These are phyloP conservation scores for Bovichtus variegatus DNA, from an alignment of 2,797 vertebrate species.

Conservation along the genomic window DNA sequence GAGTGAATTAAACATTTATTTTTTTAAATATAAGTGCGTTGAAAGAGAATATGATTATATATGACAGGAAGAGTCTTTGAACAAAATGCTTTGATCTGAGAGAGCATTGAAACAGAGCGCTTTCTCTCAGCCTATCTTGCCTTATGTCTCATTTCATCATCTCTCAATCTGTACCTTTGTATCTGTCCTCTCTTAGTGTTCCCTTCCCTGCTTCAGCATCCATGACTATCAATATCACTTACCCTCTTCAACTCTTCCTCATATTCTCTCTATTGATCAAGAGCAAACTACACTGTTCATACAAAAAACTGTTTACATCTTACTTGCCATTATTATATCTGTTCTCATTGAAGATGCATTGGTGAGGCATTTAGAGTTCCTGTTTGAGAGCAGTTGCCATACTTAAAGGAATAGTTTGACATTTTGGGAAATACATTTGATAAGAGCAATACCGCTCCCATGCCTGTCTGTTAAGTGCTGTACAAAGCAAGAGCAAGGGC, in stretches of 20 bases:
- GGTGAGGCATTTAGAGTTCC: not conserved
- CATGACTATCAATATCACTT: constrained; percentile 17
- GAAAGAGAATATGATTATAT: constrained; percentile 47
- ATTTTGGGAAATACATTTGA: not conserved
- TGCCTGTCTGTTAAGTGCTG: not conserved
- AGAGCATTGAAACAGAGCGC: constrained; percentile 25
- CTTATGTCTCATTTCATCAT: constrained; percentile 51
- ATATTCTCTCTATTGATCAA: constrained; percentile 5
- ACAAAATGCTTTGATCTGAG: constrained; percentile 70
- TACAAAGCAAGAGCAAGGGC: not conserved
- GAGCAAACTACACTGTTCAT: not conserved
- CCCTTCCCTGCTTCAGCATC: constrained; percentile 39
- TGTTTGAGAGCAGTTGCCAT: not conserved
- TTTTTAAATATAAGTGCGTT: constrained; percentile 44
- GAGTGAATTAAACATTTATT: constrained; percentile 19
- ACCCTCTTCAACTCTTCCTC: constrained; percentile 1
- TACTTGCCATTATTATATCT: not conserved
- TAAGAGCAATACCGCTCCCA: not conserved
- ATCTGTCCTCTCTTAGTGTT: constrained; percentile 23
- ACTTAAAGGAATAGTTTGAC: not conserved
- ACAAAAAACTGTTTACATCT: not conserved
- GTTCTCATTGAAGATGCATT: not conserved
- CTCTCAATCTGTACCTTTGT: constrained; percentile 32
- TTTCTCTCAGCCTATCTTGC: constrained; percentile 20
- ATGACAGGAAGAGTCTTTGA: constrained; percentile 57